Evolutionary conservation across 2,113 vertebrate species (phyloP).

Genomic region (crab-eating macaque (Macaca fascicularis)): T2T-MFA8v1.1 NC_088387.1:23111501-23112000

Average conservation of each 20-base stretch:
- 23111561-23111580: constrained; percentile 87
- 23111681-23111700: constrained; percentile 82
- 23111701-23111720: constrained; percentile 81
- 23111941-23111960: neutral
- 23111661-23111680: constrained; percentile 82
- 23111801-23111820: constrained; percentile 93
- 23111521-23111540: constrained; percentile 89
- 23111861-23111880: neutral
- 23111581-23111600: constrained; percentile 82
- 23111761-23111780: constrained; percentile 94
- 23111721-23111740: constrained; percentile 84
- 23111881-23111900: neutral
- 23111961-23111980: neutral
- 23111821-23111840: constrained; percentile 87
- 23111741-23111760: constrained; percentile 77
- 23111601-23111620: constrained; percentile 77
- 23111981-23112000: neutral
- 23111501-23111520: constrained; percentile 90
- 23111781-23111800: constrained; percentile 91
- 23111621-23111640: constrained; percentile 83
- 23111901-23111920: neutral
- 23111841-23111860: constrained; percentile 23
- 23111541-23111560: constrained; percentile 88
- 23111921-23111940: neutral
- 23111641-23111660: constrained; percentile 82